A percentile compares a stretch with the other conserved stretches of the same genome.
phyloP scores from a whole-genome alignment of 2,888 invertebrate genomes.

The Petrolisthes manimaculis region DNA sequence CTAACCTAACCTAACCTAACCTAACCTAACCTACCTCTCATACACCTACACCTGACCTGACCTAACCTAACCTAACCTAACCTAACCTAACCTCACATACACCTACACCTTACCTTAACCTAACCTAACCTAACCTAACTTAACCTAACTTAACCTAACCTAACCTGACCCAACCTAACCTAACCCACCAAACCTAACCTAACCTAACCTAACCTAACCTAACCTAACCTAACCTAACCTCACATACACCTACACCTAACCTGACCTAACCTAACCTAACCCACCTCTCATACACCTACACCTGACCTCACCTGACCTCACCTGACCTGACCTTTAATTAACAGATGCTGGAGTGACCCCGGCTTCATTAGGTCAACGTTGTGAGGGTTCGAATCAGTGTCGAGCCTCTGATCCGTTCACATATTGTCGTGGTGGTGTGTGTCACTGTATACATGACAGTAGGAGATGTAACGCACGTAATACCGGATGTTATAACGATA shows the following conservation, averaged over 20 bases:
- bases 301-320: not conserved
- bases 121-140: no score
- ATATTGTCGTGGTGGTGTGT: constrained; percentile 80
- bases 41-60: no score
- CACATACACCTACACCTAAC: not conserved
- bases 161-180: not conserved
- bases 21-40: not conserved
- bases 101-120: no score
- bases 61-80: no score
- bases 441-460: constrained; percentile 78
- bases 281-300: not conserved
- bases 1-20: no score
- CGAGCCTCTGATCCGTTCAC: constrained; percentile 83
- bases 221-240: not conserved
- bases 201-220: not conserved
- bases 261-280: not conserved
- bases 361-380: constrained; percentile 83
- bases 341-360: constrained; percentile 62
- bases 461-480: constrained; percentile 78
- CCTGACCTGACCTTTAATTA: no score
- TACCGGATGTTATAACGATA: constrained; percentile 85
- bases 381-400: constrained; percentile 83
- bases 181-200: not conserved
- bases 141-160: not conserved
- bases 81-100: no score